Evolutionary conservation across 2,113 vertebrate species (phyloP).

Genomic region (Sylvia atricapilla): DNA sequence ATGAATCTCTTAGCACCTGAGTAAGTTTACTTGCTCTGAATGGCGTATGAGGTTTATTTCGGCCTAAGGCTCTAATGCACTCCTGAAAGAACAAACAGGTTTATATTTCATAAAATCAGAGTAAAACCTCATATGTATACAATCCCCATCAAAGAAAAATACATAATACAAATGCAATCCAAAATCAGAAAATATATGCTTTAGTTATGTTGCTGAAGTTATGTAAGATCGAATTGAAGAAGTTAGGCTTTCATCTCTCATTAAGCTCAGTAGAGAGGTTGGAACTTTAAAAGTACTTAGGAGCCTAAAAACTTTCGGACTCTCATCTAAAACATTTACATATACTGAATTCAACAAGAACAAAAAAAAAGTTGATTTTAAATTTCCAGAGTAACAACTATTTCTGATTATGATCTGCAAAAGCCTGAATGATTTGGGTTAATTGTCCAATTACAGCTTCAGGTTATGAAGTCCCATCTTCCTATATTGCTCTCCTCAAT

Average conservation of each 20-base stretch:
- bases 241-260: not conserved
- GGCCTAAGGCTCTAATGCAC: slow-evolving; percentile 92
- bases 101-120: not conserved
- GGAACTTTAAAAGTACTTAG: not conserved
- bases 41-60: slow-evolving; percentile 93
- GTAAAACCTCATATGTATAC: not conserved
- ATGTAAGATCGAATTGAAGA: not conserved
- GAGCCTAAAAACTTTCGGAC: not conserved
- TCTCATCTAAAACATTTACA: not conserved
- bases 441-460: too few relatives aligned
- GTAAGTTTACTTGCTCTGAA: slow-evolving; percentile 97
- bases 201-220: not conserved
- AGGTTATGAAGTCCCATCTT: too few relatives aligned
- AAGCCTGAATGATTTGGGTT: not conserved
- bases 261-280: not conserved
- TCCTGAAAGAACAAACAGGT: slow-evolving; percentile 76
- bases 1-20: slow-evolving; percentile 93
- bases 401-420: not conserved
- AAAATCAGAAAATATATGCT: not conserved
- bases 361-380: not conserved
- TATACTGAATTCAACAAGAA: not conserved
- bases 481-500: too few relatives aligned
- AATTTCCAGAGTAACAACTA: not conserved
- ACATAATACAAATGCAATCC: not conserved
- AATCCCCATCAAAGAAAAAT: not conserved